Evolutionary conservation across 1,140 invertebrate species (phyloP).

Genomic region (Cydia strobilella): DNA sequence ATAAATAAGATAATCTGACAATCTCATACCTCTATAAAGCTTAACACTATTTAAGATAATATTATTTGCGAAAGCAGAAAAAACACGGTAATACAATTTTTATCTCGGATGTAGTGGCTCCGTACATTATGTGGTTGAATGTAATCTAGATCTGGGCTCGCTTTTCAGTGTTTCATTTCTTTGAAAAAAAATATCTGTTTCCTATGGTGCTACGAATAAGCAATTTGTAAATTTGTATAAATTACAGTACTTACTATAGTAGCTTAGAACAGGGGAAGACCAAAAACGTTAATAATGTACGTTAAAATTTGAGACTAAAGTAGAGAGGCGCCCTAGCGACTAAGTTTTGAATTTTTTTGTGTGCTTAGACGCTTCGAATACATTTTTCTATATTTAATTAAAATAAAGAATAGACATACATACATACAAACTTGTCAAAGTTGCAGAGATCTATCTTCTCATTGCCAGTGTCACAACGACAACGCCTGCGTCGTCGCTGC

Average conservation of each 20-base stretch:
- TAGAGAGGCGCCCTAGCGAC: too few relatives aligned
- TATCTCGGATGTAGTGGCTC: slow-evolving; percentile 1
- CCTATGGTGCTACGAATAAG: not conserved
- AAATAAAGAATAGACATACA: too few relatives aligned
- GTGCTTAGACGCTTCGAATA: too few relatives aligned
- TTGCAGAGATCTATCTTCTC: not conserved
- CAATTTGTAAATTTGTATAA: too few relatives aligned
- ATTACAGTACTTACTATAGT: too few relatives aligned
- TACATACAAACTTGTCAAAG: not conserved
- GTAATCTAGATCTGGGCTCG: not conserved
- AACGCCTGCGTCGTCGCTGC: not conserved
- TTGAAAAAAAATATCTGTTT: not conserved
- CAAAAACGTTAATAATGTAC: too few relatives aligned
- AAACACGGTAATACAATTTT: slow-evolving; percentile 5
- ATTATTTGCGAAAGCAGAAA: not conserved
- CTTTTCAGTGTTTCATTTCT: not conserved
- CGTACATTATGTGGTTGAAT: slow-evolving; percentile 16
- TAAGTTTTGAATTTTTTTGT: too few relatives aligned
- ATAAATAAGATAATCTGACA: slow-evolving; percentile 18
- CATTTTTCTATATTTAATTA: too few relatives aligned
- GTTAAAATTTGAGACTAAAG: too few relatives aligned
- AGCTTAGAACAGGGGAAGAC: too few relatives aligned
- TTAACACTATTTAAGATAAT: not conserved
- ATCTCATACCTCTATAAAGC: slow-evolving; percentile 11
- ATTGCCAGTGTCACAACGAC: not conserved